Evolutionary conservation across 2,797 vertebrate species (phyloP), one percentile per base, ranked within the genome.

Genomic region (Gymnoscopelus braueri): DNA sequence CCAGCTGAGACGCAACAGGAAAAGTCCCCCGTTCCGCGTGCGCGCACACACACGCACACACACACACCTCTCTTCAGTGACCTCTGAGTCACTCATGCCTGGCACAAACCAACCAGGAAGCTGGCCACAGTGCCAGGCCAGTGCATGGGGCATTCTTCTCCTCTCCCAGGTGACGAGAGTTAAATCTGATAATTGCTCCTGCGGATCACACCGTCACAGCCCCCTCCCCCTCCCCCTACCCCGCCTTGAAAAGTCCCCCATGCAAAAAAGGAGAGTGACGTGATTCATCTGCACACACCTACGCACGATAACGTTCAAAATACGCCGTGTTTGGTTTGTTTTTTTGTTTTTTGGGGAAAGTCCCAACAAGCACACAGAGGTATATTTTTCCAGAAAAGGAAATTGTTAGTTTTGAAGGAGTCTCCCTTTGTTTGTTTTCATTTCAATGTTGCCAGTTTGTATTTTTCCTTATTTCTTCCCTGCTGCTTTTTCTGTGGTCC

Each of bases 101-200:
- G 85, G 86, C 82, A 87, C 57, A 74, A 48, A 54, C 44, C 65
- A 63, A 84, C 54, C 79, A 83, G 68, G 73, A 87, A 88, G 80
- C 68, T 44, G 63, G 72, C 74, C 60, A 19, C 19, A 67, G 71
- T 80, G 57, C 56, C 70, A 77, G 39, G 39, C 63, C 80, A 75
- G 68, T 63, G 19, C 19, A 19, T 19, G 71, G 69, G 84, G 84
- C 77, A 80, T 81, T 83, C 82, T 44, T 10, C 39, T 44, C 8
- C 5, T 44, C 39, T 84, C 67, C 48, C 29, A 62, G 61, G 68
- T 76, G 72, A 85, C 60, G 67, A 78, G 79, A 60, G 71, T 73
- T 68, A 19, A 85, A 77, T 71, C 15, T 54, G 63, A 83, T 84
- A 73, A 71, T 64, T 78, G 50, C 71, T 67, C 63, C 35, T 15